A percentile compares a stretch with the other conserved stretches of the same genome.
Evolutionary conservation across 2,113 vertebrate genomes (phyloP).

Genomic region (Nibea coibor): DNA sequence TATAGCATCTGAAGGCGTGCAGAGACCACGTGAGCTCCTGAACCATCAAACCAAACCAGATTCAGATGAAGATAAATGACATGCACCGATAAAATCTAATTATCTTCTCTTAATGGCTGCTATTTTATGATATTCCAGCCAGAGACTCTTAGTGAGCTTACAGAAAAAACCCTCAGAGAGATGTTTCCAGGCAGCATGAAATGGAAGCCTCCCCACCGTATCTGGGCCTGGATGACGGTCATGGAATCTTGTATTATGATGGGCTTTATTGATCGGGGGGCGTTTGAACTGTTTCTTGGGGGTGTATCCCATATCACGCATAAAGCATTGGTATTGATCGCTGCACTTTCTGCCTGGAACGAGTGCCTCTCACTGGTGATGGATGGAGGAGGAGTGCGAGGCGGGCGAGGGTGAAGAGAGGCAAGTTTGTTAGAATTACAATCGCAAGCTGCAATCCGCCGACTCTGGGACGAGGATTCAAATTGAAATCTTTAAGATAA

Average conservation of each 20-base stretch:
- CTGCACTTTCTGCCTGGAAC: conserved; percentile 41
- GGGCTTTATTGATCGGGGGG: conserved; percentile 64
- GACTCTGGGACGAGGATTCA: background rate
- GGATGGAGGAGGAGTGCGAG: conserved; percentile 63
- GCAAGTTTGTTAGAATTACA: conserved; percentile 65
- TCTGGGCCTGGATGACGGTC: conserved; percentile 22
- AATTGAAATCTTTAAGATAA: background rate
- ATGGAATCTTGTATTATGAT: conserved; percentile 56
- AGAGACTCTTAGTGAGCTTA: conserved; percentile 39
- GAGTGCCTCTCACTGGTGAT: conserved; percentile 63
- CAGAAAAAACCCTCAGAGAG: conserved; percentile 16
- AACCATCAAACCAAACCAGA: background rate
- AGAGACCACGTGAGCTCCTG: background rate
- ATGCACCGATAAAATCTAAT: conserved; percentile 32
- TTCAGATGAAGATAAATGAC: conserved; percentile 31
- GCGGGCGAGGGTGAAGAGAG: conserved; percentile 44
- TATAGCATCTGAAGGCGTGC: background rate
- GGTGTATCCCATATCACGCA: conserved; percentile 76
- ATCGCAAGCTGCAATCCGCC: conserved; percentile 8
- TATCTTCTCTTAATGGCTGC: conserved; percentile 34
- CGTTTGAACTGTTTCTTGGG: conserved; percentile 62
- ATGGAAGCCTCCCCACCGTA: conserved; percentile 9
- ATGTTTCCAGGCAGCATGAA: conserved; percentile 44
- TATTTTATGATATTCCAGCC: conserved; percentile 15
- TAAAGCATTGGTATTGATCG: conserved; percentile 69